Base-by-base conservation (phyloP, 1,140 invertebrate genomes). In the Cataglyphis hispanica region DNA sequence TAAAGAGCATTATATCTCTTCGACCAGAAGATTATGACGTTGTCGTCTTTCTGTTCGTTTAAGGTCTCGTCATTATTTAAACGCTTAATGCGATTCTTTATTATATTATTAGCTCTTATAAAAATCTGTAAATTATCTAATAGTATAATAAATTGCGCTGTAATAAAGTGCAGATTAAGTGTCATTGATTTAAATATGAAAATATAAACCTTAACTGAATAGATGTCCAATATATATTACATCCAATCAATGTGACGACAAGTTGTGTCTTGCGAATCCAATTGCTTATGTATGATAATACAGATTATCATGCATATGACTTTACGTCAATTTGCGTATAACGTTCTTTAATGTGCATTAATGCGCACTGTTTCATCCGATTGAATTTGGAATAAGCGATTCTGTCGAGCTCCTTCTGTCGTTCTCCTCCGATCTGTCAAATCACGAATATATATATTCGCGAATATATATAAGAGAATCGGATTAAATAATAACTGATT, bases 281-380 rank as follows among this genome's bases (percentile, higher is more conserved):
- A 74, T 50, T 74, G 50, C 31, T 74, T 74, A 74, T 25, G 50
- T 74, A 37, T 37, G 50, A 74, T 58, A 74, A 74, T 58, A 37
- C 50, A 37, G 11, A 74, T 74, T 58, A 74, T 11, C 22, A 74
- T 58, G 70, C n/a, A 74, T 74, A 74, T 50, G n/a, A 19, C 53
- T 74, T 69, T 27, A 40, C n/a, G 66, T 46, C 22, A 46, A 43
- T 69, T 69, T 69, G 22, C 22, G 22, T 46, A 69, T 7, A 31
- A 58, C 70, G 34, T 27, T 31, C 50, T 58, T 74, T 74, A 74
- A 74, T 74, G 70, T 74, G 50, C 13, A 74, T 19, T 7, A n/a
- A 50, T 58, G n/a, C 70, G 31, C 50, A 74, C 31, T 25, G 31
- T 3, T 58, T 50, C 13, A 16, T 50, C 46, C 13, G 13, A 50